A percentile compares a stretch with the other conserved stretches of the same genome.
These are phyloP conservation scores for Sphaerophoria rueppellii DNA, from an alignment of 2,888 invertebrate genomes.

Conservation along the genomic window DNA sequence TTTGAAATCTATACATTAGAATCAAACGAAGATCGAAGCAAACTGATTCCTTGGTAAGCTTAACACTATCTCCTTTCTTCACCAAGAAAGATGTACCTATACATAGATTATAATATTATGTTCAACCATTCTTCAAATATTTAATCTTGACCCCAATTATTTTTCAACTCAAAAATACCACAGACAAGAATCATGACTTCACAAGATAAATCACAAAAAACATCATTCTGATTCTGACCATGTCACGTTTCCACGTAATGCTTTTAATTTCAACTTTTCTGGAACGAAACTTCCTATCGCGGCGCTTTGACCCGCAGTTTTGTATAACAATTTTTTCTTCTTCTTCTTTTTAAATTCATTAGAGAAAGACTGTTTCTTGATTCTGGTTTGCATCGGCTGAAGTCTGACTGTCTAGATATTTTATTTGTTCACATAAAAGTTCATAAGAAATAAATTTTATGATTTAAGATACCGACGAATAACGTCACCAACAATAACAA, in stretches of 20 bases:
- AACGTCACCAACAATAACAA: not conserved
- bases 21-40: too few species aligned
- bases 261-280: conserved; percentile 3
- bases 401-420: not conserved
- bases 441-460: not conserved
- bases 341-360: not conserved
- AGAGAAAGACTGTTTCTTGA: not conserved
- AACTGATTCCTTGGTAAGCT: too few species aligned
- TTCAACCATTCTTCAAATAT: too few species aligned
- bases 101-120: too few species aligned
- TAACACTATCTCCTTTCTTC: too few species aligned
- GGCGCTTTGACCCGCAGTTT: conserved; percentile 30
- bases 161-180: not conserved
- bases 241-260: conserved; percentile 20
- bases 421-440: not conserved
- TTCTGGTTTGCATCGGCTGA: not conserved
- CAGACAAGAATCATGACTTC: not conserved
- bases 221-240: not conserved
- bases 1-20: too few species aligned
- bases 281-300: conserved; percentile 21
- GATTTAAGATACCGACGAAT: not conserved
- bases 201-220: not conserved
- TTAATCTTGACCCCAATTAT: conserved; percentile 1
- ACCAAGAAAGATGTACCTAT: too few species aligned
- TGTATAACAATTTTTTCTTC: not conserved